Conservation (phyloP, 2,888 invertebrate species). For the Rosalia funebris region DNA sequence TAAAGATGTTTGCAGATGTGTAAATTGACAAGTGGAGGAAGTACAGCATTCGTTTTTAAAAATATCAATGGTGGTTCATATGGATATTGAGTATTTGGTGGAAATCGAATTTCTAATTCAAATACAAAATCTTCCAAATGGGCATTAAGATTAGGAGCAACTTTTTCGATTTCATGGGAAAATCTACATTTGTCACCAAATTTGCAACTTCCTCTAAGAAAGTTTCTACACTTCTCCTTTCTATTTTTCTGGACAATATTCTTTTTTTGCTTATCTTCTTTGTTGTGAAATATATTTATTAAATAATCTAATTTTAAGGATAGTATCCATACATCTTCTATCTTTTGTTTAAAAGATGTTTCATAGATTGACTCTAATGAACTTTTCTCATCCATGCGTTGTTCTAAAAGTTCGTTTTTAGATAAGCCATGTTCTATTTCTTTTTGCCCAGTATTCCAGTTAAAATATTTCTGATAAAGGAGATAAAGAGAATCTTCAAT, state of each 20-base stretch:
- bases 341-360: conserved; percentile 73
- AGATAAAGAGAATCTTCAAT: conserved; percentile 78
- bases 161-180: conserved; percentile 70
- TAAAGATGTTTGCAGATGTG: conserved; percentile 74
- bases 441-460: conserved; percentile 54
- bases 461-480: conserved; percentile 78
- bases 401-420: conserved; percentile 70
- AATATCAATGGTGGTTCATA: conserved; percentile 79
- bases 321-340: conserved; percentile 78
- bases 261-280: conserved; percentile 61
- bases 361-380: conserved; percentile 84
- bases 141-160: conserved; percentile 56
- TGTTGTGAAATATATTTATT: conserved; percentile 63
- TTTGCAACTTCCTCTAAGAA: conserved; percentile 73
- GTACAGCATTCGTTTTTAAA: conserved; percentile 71
- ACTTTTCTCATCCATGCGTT: conserved; percentile 77
- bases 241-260: conserved; percentile 60
- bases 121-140: conserved; percentile 66
- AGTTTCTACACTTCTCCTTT: conserved; percentile 73
- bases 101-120: conserved; percentile 80
- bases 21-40: conserved; percentile 73
- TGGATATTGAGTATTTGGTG: conserved; percentile 76
- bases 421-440: conserved; percentile 62
- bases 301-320: conserved; percentile 76
- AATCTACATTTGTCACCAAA: conserved; percentile 81